Conservation (phyloP, 1,140 invertebrate genomes). For the Cydia splendana region DNA sequence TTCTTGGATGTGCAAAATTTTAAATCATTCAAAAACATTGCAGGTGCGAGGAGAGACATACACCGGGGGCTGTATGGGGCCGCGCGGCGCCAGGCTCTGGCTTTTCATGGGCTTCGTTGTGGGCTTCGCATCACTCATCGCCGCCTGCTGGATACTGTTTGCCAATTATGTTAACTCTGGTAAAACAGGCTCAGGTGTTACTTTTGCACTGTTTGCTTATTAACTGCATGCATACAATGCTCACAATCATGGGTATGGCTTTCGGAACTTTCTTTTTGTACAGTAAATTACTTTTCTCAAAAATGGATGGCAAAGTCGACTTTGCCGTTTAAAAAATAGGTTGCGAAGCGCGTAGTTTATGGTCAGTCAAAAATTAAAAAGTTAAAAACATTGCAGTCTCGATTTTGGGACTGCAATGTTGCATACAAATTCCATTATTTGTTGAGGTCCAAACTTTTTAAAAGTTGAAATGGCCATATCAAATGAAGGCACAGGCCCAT, state of each 20-base stretch:
- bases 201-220: neutral
- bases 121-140: slow-evolving; percentile 97
- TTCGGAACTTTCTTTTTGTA: too few relatives aligned
- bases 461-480: too few relatives aligned
- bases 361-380: too few relatives aligned
- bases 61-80: slow-evolving; percentile 92
- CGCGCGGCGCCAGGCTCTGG: slow-evolving; percentile 95
- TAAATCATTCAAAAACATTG: slow-evolving; percentile 31
- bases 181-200: slow-evolving; percentile 46
- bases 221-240: neutral
- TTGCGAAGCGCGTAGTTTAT: too few relatives aligned
- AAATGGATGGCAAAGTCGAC: too few relatives aligned
- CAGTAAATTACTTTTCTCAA: too few relatives aligned
- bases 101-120: slow-evolving; percentile 97
- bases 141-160: slow-evolving; percentile 97
- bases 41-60: slow-evolving; percentile 92
- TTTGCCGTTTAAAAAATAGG: too few relatives aligned
- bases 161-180: slow-evolving; percentile 84
- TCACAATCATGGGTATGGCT: neutral
- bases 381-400: too few relatives aligned
- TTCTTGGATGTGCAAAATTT: neutral
- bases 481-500: too few relatives aligned
- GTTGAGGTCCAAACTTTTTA: too few relatives aligned
- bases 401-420: too few relatives aligned
- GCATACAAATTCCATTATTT: too few relatives aligned